Base-by-base conservation (phyloP, 2,113 vertebrate genomes). In the Albula goreensis region DNA sequence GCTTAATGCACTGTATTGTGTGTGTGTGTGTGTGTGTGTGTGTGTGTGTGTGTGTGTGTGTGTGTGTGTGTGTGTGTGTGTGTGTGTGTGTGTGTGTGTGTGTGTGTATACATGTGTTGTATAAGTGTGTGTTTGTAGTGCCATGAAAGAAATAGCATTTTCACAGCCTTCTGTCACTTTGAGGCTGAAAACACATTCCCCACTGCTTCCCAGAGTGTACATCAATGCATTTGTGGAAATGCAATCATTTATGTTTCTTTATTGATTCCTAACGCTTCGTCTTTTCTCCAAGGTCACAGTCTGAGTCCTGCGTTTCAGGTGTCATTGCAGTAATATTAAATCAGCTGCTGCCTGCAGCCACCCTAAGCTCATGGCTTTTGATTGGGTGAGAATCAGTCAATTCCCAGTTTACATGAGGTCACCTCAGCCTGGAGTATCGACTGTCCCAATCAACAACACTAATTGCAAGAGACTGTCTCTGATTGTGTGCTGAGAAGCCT, bases 171-270 rank as follows among this genome's bases (percentile, higher is more conserved):
- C 19, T 19, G 50, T 50, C 49, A 19, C 48, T 66, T 19, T 31
- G n/a, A n/a, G 79, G 48, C 48, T 80, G 48, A 80, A 50, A 49
- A 80, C 0, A 19, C 22, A 31, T 31, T 74, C 70, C 70, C 8
- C 7, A 13, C 70, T 31, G 8, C 22, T 74, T 74, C 70, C 22
- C 8, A 10, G 25, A 74, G 8, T 31, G 8, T 74, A 74, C 25
- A 74, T 74, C 10, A 79, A 79, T 79, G 78, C 48, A 50, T 79
- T 49, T 81, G 51, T 53, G 3, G 80, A 81, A 81, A 81, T 81
- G 22, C 77, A 78, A 31, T 48, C 31, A 12, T 78, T 78, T 78
- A 9, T 78, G 74, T 70, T 70, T 22, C 74, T 31, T 48, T 50
- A 50, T 50, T 79, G 13, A 49, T 79, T 79, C 48, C 17, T 15